Base-by-base conservation (phyloP, 53 echinoderm and acorn worm species). In the Arbacia lixula region DNA sequence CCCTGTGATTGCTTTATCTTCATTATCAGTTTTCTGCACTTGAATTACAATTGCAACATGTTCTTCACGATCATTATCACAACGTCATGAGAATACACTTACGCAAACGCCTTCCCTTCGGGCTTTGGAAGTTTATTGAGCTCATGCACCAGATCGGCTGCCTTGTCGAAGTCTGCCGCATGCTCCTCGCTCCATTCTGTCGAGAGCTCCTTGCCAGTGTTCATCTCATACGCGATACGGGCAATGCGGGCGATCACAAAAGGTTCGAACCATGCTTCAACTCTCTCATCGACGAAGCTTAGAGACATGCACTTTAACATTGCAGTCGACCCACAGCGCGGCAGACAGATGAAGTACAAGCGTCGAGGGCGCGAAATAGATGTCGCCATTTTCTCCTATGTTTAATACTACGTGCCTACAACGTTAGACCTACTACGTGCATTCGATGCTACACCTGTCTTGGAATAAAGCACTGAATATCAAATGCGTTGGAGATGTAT, bases 251-350 rank as follows among this genome's bases (percentile, higher is more conserved):
- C 38, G 55, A 77, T 36, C 35, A 77, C 24, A 17, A 20, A 77
- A 12, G 77, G 77, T 9, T 77, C 77, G 77, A 77, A 77, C 77
- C 77, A 77, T 0, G 33, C 38, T 36, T 77, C 77, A 36, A 55
- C 5, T n/a, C n/a, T n/a, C 58, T 54, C 58, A 3, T 77, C 77
- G 39, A 77, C 20, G 77, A 58, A 77, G 58, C 77, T 77, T 24
- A 77, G 36, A n/a, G n/a, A n/a, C n/a, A n/a, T n/a, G 17, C 77
- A 77, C 57, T 77, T 77, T 2, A 77, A 57, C 54, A 77, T 21
- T 1, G 77, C 33, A 9, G 77, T 77, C 56, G 77, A 77, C 10
- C 57, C 77, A 3, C 36, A 56, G 36, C 77, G 33, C 9, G 58
- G 38, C 25, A 38, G 36, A 57, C 77, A 77, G 12, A 77, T 25